These are phyloP conservation scores for Epizoanthus illoricatus DNA, from an alignment of 92 coral and sea anemone genomes.

Conservation along the genomic window DNA sequence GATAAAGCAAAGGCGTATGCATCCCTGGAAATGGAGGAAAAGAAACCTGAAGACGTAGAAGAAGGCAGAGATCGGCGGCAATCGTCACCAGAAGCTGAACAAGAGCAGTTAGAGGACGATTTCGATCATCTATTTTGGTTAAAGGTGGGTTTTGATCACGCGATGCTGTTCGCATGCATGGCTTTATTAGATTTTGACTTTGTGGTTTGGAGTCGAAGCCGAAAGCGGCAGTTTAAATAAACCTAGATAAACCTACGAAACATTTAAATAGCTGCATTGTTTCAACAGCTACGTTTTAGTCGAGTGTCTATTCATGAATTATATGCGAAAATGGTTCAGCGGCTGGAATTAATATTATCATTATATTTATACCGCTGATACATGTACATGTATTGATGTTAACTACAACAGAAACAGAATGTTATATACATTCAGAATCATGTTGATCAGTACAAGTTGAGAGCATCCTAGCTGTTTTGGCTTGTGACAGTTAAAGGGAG, in stretches of 20 bases:
- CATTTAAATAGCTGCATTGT: background rate
- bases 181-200: background rate
- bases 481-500: background rate
- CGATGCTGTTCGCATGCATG: background rate
- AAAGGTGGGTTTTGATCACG: constrained; percentile 49
- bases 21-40: constrained; percentile 65
- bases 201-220: background rate
- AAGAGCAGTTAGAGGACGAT: constrained; percentile 47
- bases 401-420: no score
- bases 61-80: constrained; percentile 27
- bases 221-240: background rate
- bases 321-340: no score
- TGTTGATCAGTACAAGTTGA: no score
- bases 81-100: constrained; percentile 23
- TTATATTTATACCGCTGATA: no score
- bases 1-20: constrained; percentile 41
- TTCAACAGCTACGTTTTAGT: background rate
- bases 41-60: constrained; percentile 32
- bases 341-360: no score
- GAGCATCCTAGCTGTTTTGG: no score
- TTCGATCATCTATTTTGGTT: constrained; percentile 68
- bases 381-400: no score
- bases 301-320: background rate
- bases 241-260: background rate
- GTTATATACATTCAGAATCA: no score